Percentiles rank a stretch among this genome's conserved stretches.
These are phyloP conservation scores for Heliangelus exortis DNA, from an alignment of 2,797 vertebrate genomes.

Conservation along the genomic window DNA sequence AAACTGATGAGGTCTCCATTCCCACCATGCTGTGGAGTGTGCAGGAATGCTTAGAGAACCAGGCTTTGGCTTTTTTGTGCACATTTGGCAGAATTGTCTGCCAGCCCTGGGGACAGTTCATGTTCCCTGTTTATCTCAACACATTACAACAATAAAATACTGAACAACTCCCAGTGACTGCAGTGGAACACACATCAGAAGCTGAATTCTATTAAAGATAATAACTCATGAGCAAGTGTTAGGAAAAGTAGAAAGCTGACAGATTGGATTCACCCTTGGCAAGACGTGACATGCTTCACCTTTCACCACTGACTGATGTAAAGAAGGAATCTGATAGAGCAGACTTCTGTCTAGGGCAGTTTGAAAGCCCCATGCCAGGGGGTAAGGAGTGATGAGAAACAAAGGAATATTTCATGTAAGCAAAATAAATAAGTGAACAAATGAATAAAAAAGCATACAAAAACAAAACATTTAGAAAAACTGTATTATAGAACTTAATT, in stretches of 20 bases:
- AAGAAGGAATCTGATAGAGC: neutral
- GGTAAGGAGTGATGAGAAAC: neutral
- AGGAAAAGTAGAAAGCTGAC: neutral
- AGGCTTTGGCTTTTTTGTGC: rapidly evolving
- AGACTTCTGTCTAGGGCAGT: neutral
- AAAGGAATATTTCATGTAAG: neutral
- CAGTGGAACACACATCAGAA: neutral
- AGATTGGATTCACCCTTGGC: neutral
- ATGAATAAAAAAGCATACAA: rapidly evolving
- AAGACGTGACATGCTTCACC: neutral
- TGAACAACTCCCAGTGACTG: neutral
- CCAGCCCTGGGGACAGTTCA: neutral
- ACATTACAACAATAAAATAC: neutral
- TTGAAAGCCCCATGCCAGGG: neutral
- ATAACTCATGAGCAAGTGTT: neutral
- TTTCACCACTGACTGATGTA: neutral
- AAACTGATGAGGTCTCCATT: neutral
- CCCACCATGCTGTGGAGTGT: neutral
- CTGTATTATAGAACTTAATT: neutral
- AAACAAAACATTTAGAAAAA: neutral
- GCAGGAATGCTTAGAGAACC: neutral
- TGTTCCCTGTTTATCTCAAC: neutral
- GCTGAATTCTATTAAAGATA: neutral
- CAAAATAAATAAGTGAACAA: neutral
- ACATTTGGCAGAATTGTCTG: neutral